phyloP scores from a whole-genome alignment of 2,113 vertebrate genomes.

The Mugil cephalus region DNA sequence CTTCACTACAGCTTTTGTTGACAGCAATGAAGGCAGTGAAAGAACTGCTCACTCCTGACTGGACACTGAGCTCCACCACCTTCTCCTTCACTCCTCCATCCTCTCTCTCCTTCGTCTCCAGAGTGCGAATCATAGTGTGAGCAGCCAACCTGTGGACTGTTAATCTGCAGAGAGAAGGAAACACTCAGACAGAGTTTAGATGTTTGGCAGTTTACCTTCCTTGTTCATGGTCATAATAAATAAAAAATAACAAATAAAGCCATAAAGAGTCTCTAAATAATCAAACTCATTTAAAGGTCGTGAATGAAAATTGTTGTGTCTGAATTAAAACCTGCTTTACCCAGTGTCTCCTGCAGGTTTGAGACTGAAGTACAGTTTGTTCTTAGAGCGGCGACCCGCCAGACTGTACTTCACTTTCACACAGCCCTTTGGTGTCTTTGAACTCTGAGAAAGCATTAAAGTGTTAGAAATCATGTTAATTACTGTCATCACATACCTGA shows the following conservation, averaged over 20 bases:
- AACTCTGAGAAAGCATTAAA: conserved; percentile 45
- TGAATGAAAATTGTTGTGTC: background rate
- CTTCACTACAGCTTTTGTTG: conserved; percentile 67
- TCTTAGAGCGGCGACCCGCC: conserved; percentile 65
- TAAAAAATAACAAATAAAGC: too few species aligned
- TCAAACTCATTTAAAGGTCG: background rate
- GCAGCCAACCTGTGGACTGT: conserved; percentile 46
- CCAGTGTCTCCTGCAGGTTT: conserved; percentile 66
- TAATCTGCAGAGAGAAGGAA: conserved; percentile 67
- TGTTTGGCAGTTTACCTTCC: background rate
- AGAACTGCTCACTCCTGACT: conserved; percentile 83
- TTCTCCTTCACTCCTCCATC: conserved; percentile 51
- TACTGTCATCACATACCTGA: background rate
- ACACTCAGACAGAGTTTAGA: background rate
- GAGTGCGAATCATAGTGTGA: conserved; percentile 77
- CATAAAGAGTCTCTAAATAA: too few species aligned
- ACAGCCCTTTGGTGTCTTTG: conserved; percentile 57
- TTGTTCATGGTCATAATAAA: too few species aligned
- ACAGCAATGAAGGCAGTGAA: conserved; percentile 66
- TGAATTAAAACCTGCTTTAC: conserved; percentile 46
- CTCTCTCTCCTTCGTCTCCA: conserved; percentile 69
- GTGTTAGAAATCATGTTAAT: background rate
- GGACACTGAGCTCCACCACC: conserved; percentile 81
- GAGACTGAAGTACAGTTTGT: conserved; percentile 70
- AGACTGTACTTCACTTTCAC: conserved; percentile 78